These are phyloP conservation scores for Dendronephthya gigantea DNA, from an alignment of 64 coral and sea anemone species.

Conservation along the genomic window DNA sequence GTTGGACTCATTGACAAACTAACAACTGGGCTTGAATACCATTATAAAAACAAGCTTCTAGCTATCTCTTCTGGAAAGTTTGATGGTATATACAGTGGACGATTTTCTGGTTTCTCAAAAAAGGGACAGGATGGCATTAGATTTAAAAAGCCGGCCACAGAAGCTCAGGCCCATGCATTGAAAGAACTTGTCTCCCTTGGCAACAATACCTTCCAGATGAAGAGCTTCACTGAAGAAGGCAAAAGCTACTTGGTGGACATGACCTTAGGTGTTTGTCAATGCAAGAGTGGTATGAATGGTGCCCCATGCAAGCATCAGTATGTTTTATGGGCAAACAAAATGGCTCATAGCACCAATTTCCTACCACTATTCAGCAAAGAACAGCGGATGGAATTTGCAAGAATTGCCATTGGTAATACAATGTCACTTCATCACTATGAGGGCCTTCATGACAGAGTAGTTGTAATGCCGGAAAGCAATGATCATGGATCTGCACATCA, in stretches of 20 bases:
- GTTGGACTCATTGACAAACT: slow-evolving; percentile 6
- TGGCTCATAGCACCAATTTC: not conserved
- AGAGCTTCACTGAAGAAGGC: not conserved
- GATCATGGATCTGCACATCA: not conserved
- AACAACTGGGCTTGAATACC: not conserved
- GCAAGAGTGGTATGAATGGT: not conserved
- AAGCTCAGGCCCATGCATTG: not conserved
- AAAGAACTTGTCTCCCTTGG: not conserved
- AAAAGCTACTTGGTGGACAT: not conserved
- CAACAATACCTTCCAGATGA: slow-evolving; percentile 5
- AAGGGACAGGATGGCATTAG: not conserved
- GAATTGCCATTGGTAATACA: slow-evolving; percentile 7
- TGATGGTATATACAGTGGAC: slow-evolving; percentile 1
- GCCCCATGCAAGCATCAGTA: slow-evolving; percentile 3
- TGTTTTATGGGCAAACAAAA: not conserved
- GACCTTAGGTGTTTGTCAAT: slow-evolving; percentile 1
- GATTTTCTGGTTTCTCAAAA: not conserved
- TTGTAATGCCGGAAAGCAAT: not conserved
- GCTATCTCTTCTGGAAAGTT: not conserved
- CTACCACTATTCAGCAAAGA: not conserved
- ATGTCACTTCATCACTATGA: not conserved
- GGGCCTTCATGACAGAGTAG: not conserved
- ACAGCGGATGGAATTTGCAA: slow-evolving; percentile 1
- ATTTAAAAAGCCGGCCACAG: not conserved
- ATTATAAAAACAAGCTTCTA: slow-evolving; percentile 1